phyloP scores from a whole-genome alignment of 2,797 vertebrate species.

The Alosa sapidissima region DNA sequence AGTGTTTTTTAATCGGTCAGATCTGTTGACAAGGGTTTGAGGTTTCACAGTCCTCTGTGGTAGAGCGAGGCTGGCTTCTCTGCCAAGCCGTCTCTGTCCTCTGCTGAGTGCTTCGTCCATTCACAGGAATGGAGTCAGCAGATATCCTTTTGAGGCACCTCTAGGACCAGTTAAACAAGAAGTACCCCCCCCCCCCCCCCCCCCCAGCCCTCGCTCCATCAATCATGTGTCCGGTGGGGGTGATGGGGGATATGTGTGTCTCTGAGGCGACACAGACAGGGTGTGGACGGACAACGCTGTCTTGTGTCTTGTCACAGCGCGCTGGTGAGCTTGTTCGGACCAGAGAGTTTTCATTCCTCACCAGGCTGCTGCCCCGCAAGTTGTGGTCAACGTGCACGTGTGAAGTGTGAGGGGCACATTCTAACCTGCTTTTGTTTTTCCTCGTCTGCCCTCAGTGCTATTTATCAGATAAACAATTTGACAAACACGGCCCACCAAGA shows the following conservation, averaged over 20 bases:
- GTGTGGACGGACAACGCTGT: neutral
- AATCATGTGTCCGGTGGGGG: neutral
- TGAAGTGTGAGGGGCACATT: slow-evolving; percentile 11
- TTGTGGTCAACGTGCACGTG: slow-evolving; percentile 2
- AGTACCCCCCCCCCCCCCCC: neutral
- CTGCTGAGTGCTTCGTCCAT: slow-evolving; percentile 2
- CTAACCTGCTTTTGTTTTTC: neutral
- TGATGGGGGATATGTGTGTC: neutral
- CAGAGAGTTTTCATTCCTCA: neutral
- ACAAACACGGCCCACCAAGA: neutral
- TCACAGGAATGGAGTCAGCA: slow-evolving; percentile 10
- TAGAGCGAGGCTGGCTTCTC: neutral
- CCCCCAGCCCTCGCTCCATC: neutral
- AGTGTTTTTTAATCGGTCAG: slow-evolving; percentile 19
- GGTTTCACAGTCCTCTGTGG: slow-evolving; percentile 14
- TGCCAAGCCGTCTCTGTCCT: neutral
- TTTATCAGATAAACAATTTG: neutral
- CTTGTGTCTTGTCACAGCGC: neutral
- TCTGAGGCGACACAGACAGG: neutral
- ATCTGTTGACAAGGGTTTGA: slow-evolving; percentile 16
- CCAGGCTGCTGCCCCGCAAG: neutral
- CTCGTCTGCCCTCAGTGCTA: neutral
- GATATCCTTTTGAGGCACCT: neutral
- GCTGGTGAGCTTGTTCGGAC: neutral
- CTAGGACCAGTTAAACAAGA: neutral